Evolutionary conservation across 2,797 vertebrate species (phyloP).

Genomic region (Ctenopoma multispine): DNA sequence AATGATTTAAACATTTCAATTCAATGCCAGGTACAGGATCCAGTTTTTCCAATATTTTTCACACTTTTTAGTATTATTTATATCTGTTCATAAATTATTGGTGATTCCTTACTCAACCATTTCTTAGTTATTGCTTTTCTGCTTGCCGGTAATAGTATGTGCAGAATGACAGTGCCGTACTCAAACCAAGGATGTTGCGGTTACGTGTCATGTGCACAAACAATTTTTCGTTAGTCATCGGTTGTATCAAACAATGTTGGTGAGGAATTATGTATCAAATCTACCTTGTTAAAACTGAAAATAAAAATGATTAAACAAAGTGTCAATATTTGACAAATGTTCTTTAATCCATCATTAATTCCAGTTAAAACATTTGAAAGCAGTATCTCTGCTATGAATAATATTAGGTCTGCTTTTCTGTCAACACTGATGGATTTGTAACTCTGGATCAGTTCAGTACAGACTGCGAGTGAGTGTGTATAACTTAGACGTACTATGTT

Average conservation of each 20-base stretch:
- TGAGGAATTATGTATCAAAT: conserved; percentile 8
- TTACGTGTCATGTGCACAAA: too few relatives aligned
- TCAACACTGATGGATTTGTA: conserved; percentile 49
- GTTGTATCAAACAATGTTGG: background rate
- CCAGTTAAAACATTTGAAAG: conserved; percentile 27
- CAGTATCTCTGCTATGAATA: conserved; percentile 19
- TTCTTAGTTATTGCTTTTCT: too few relatives aligned
- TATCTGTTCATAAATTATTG: too few relatives aligned
- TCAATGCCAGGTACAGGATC: too few relatives aligned
- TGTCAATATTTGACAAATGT: conserved; percentile 15
- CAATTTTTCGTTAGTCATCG: background rate
- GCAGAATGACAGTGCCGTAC: too few relatives aligned
- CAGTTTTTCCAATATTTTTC: too few relatives aligned
- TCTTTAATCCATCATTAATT: conserved; percentile 32
- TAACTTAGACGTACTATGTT: conserved; percentile 21
- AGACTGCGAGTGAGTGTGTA: conserved; percentile 28
- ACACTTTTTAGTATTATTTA: too few relatives aligned
- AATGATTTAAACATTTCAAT: too few relatives aligned
- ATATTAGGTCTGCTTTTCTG: conserved; percentile 27
- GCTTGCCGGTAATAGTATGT: too few relatives aligned
- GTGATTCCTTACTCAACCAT: too few relatives aligned
- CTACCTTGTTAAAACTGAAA: background rate
- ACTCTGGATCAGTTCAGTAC: conserved; percentile 58
- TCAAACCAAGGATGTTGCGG: too few relatives aligned
- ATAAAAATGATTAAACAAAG: conserved; percentile 26